A percentile compares a stretch with the other conserved stretches of the same genome.
Conservation (phyloP, 2,797 vertebrate species). For the Helostoma temminkii region DNA sequence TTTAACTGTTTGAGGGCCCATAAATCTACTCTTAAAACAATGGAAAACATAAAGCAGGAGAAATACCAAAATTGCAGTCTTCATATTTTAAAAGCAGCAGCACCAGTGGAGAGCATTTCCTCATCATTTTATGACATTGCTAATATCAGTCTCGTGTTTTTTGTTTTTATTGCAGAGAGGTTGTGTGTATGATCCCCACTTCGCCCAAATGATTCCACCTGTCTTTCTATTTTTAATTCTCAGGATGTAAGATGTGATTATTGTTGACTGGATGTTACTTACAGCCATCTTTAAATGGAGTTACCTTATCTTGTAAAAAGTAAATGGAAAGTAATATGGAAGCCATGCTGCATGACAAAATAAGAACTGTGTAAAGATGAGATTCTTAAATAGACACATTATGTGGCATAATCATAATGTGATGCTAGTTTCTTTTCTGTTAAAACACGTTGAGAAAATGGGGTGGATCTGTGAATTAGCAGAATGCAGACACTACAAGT, state of each 20-base stretch:
- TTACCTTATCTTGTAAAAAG: constrained; percentile 88
- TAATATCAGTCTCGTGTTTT: constrained; percentile 19
- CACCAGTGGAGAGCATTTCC: constrained; percentile 11
- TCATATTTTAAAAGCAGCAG: constrained; percentile 30
- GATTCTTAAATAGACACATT: constrained; percentile 43
- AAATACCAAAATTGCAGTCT: constrained; percentile 48
- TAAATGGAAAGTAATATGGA: constrained; percentile 82
- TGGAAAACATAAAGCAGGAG: constrained; percentile 16
- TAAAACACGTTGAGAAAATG: constrained; percentile 17
- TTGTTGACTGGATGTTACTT: constrained; percentile 84
- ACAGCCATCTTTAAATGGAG: constrained; percentile 87
- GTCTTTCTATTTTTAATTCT: constrained; percentile 82
- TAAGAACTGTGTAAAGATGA: constrained; percentile 58
- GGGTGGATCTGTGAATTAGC: constrained; percentile 1
- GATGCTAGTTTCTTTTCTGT: constrained; percentile 45
- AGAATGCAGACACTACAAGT: constrained; percentile 49
- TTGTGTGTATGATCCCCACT: constrained; percentile 17
- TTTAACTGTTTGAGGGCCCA: constrained; percentile 32
- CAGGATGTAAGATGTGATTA: constrained; percentile 91
- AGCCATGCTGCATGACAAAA: constrained; percentile 86
- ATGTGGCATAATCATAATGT: constrained; percentile 36
- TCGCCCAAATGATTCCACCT: constrained; percentile 45
- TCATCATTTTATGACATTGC: constrained; percentile 43
- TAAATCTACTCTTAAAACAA: not conserved
- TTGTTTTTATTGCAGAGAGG: constrained; percentile 2